phyloP scores from a whole-genome alignment of 1,140 invertebrate species.

The Drosophila littoralis region DNA sequence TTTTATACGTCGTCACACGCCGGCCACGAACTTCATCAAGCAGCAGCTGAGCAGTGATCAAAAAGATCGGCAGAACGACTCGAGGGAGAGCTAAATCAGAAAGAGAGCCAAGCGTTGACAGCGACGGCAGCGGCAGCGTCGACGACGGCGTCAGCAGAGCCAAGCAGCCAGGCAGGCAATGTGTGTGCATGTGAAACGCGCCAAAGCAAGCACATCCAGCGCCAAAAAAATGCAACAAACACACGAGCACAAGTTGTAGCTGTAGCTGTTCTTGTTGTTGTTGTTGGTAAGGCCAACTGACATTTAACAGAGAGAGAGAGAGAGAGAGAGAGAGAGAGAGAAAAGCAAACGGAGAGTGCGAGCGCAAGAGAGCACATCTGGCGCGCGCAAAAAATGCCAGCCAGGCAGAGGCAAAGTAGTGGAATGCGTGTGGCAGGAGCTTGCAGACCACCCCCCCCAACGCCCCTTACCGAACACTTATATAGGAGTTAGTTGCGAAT shows the following conservation, averaged over 20 bases:
- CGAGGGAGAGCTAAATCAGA: constrained; percentile 5
- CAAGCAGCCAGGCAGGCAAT: constrained; percentile 21
- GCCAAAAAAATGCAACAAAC: constrained; percentile 74
- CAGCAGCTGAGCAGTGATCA: constrained; percentile 54
- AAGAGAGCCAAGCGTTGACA: constrained; percentile 15
- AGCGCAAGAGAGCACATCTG: constrained; percentile 36
- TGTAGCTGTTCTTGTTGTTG: constrained; percentile 38
- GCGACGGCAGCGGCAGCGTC: neutral
- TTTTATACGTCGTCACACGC: constrained; percentile 64
- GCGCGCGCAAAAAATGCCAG: constrained; percentile 49
- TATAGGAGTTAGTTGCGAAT: constrained; percentile 4
- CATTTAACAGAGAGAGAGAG: constrained; percentile 40
- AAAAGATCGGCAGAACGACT: constrained; percentile 22
- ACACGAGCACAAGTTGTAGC: constrained; percentile 38
- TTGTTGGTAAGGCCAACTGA: constrained; percentile 49
- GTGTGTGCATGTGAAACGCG: constrained; percentile 66
- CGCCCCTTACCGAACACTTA: neutral
- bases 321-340: constrained; percentile 23
- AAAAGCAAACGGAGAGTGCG: neutral
- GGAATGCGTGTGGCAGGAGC: constrained; percentile 32
- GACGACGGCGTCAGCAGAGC: neutral
- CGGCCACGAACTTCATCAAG: constrained; percentile 68
- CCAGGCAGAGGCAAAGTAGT: constrained; percentile 16
- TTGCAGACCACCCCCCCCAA: constrained; percentile 2
- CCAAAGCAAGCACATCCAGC: constrained; percentile 66